Base-by-base conservation (phyloP, 2,113 vertebrate genomes). In the Notothenia coriiceps region DNA sequence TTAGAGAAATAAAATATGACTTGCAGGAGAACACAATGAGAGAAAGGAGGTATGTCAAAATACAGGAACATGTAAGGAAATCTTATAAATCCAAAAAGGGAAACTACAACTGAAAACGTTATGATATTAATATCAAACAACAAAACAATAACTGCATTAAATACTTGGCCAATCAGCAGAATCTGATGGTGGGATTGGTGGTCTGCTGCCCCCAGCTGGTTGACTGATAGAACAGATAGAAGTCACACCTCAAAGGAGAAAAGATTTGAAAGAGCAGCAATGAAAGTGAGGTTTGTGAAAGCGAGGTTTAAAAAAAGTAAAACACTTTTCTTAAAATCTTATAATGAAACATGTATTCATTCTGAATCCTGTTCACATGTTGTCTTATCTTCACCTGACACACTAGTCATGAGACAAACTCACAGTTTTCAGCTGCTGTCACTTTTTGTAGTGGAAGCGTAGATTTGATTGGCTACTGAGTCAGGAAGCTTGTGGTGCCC, bases 401-500 rank as follows among this genome's bases (percentile, higher is more conserved):
- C 22, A 25, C 7, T 10, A 5, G 44, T 57, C 10, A 40, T 22
- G 10, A 51, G 5, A 35, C 2, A 20, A 35, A 59, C 15, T 5
- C 0, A 1, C 11, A 0, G 12, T 52, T 18, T 18, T 50, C 4
- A 60, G 22, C 50, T 56, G 77, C 46, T 0, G 2, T 51, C 35
- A n/a, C 49, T 43, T 76, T 64, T 82, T 1, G 49, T 64, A 22
- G 9, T n/a, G 25, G 12, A 70, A 46, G 29, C 22, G n/a, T 5
- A 78, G 65, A 9, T 70, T 12, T 74, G 46, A 77, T 83, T 84
- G 74, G 69, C 51, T 84, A 11, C 35, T 65, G 20, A 46, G 33
- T 77, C 56, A 89, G 87, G 88, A 92, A 87, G 76, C 70, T 29
- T 87, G 84, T 80, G 88, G 86, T 78, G 7, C 1, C n/a, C 12